Conservation (phyloP, 2,797 vertebrate genomes). For the Okamejei kenojei region DNA sequence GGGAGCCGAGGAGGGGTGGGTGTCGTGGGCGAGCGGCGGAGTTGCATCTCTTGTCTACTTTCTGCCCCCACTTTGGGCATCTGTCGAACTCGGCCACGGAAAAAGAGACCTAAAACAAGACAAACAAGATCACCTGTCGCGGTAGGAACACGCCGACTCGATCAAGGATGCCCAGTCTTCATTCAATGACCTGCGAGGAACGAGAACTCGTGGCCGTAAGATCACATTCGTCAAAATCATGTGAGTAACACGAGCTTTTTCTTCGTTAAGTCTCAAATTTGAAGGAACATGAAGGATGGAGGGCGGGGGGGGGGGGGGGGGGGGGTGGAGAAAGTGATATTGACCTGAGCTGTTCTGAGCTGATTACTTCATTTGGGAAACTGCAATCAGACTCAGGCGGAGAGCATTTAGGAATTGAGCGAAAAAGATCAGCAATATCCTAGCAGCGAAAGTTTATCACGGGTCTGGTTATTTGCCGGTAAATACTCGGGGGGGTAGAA, state of each 20-base stretch:
- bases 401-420: background rate
- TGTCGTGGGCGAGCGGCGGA: background rate
- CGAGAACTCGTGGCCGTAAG: background rate
- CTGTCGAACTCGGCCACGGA: background rate
- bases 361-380: background rate
- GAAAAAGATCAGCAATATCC: background rate
- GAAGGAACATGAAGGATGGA: background rate
- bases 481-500: no score
- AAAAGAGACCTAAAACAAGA: background rate
- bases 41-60: background rate
- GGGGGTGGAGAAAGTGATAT: no score
- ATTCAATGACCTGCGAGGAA: background rate
- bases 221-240: background rate
- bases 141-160: background rate
- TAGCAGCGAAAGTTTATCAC: background rate
- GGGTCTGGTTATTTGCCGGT: background rate
- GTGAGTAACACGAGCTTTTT: background rate
- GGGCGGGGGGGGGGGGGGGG: background rate
- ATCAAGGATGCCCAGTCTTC: background rate
- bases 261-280: background rate
- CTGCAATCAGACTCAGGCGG: background rate
- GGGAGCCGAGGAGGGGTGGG: slow-evolving; percentile 31
- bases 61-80: background rate
- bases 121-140: background rate
- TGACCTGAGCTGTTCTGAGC: background rate